Evolutionary conservation across 2,797 vertebrate species (phyloP).

Genomic region (Diglossa cyanea): DNA sequence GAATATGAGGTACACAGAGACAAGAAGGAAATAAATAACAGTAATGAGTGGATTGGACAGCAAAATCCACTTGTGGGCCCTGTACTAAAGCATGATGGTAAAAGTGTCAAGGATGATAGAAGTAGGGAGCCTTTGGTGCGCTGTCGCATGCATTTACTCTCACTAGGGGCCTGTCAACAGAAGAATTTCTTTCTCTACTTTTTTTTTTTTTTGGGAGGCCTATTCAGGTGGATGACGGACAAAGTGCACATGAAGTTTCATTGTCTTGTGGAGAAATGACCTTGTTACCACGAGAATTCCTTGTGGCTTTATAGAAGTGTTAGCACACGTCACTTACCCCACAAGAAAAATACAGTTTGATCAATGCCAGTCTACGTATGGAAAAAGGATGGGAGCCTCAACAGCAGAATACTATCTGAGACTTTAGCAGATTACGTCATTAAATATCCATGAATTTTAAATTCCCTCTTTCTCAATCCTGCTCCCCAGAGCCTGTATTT

Average conservation of each 20-base stretch:
- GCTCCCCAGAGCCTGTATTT: accelerated
- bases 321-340: background rate
- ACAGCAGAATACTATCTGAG: background rate
- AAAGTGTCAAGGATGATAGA: background rate
- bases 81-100: background rate
- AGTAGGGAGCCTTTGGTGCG: background rate
- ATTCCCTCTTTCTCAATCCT: accelerated
- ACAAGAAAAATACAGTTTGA: background rate
- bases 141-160: background rate
- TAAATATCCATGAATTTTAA: background rate
- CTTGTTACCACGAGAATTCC: background rate
- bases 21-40: background rate
- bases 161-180: background rate
- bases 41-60: background rate
- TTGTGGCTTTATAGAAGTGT: background rate
- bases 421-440: background rate
- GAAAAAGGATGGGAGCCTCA: background rate
- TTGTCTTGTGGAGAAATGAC: background rate
- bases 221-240: background rate
- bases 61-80: background rate
- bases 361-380: background rate
- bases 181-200: background rate
- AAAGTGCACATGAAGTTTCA: background rate
- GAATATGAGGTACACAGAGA: background rate
- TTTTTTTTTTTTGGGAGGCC: background rate